Percentiles rank a stretch among this genome's conserved stretches.
Evolutionary conservation across 2,113 vertebrate species (phyloP).

Genomic region (Narcine bancroftii): DNA sequence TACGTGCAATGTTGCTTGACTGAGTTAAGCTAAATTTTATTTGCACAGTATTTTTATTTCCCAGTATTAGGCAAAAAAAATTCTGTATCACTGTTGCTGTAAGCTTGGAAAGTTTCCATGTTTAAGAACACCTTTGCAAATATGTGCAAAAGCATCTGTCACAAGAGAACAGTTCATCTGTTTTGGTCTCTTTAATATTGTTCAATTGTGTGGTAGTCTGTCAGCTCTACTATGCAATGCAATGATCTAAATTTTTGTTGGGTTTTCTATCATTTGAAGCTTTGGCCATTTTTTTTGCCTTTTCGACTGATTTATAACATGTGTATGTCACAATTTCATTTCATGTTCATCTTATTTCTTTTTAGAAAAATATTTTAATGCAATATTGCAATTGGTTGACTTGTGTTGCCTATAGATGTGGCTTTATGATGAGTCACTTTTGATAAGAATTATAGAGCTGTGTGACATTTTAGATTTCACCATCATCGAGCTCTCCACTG

Average conservation of each 20-base stretch:
- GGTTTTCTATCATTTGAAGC: not conserved
- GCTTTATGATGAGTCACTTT: not conserved
- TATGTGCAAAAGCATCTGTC: not conserved
- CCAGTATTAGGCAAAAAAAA: too few relatives aligned
- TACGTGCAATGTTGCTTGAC: too few relatives aligned
- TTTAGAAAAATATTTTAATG: not conserved
- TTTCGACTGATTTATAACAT: not conserved
- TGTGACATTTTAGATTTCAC: not conserved
- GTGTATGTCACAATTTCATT: not conserved
- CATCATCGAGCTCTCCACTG: too few relatives aligned
- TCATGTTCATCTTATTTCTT: not conserved
- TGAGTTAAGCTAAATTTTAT: too few relatives aligned
- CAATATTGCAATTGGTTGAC: not conserved
- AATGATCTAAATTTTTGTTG: not conserved
- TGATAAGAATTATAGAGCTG: not conserved
- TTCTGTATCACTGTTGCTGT: not conserved
- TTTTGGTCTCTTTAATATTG: not conserved
- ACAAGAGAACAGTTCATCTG: not conserved
- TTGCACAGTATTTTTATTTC: too few relatives aligned
- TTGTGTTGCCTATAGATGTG: not conserved
- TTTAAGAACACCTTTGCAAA: not conserved
- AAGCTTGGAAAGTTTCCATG: not conserved
- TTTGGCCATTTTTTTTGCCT: not conserved
- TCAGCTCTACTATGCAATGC: not conserved
- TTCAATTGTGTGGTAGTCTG: not conserved